Evolutionary conservation across 2,797 vertebrate species (phyloP).

Genomic region (Phataginus tricuspis): DNA sequence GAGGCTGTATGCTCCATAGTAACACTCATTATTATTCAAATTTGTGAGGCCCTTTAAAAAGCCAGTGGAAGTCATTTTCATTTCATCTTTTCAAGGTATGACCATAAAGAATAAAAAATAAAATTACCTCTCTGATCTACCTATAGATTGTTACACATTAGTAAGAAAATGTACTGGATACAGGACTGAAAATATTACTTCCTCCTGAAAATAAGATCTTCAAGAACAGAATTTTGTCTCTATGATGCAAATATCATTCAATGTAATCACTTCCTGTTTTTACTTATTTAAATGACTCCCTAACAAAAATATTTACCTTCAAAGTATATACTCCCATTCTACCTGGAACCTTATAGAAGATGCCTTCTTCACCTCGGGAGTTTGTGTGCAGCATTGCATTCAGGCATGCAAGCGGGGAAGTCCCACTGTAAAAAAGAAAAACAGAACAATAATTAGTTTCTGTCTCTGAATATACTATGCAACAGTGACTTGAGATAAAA

Average conservation of each 20-base stretch:
- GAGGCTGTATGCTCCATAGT: neutral
- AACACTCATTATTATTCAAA: conserved; percentile 30
- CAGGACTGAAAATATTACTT: conserved; percentile 28
- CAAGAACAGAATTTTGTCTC: conserved; percentile 37
- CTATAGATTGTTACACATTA: neutral
- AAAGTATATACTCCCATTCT: conserved; percentile 99
- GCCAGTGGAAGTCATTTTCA: neutral
- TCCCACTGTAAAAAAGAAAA: conserved; percentile 90
- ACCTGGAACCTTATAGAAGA: conserved; percentile 99
- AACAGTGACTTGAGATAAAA: neutral
- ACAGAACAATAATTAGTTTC: conserved; percentile 53
- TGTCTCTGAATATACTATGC: neutral
- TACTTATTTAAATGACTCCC: neutral
- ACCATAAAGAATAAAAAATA: conserved; percentile 18
- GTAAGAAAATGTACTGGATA: neutral
- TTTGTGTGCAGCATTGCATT: conserved; percentile 99
- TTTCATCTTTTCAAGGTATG: conserved; percentile 25
- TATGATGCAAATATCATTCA: conserved; percentile 17
- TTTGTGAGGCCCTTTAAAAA: conserved; percentile 29
- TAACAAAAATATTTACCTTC: conserved; percentile 89
- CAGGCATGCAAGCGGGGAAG: conserved; percentile 97
- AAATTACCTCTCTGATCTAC: conserved; percentile 30
- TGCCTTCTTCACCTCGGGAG: conserved; percentile 97
- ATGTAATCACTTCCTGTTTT: neutral
- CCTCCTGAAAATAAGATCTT: conserved; percentile 8